phyloP scores from a whole-genome alignment of 2,888 invertebrate genomes.

The Drosophila prostipennis region DNA sequence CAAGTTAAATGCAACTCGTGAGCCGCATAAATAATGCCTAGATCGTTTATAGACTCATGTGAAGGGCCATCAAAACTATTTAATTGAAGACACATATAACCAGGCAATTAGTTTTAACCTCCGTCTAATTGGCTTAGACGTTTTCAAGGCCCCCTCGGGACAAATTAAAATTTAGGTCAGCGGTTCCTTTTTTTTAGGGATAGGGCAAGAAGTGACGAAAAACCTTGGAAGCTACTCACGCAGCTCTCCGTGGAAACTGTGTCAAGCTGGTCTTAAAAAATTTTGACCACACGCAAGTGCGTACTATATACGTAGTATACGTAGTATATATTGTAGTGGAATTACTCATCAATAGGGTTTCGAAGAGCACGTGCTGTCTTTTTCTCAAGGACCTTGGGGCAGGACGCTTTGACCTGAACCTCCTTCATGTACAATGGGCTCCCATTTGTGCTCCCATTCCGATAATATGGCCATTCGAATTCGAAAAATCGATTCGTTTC shows the following conservation, averaged over 20 bases:
- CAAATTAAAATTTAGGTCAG: constrained; percentile 41
- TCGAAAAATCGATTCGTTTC: constrained; percentile 73
- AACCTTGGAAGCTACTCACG: constrained; percentile 28
- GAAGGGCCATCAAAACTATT: constrained; percentile 1
- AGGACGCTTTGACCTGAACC: constrained; percentile 57
- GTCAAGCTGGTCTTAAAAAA: constrained; percentile 57
- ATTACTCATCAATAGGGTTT: constrained; percentile 26
- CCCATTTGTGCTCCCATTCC: constrained; percentile 33
- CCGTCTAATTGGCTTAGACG: constrained; percentile 40
- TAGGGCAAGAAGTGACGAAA: constrained; percentile 10
- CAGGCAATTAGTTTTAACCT: constrained; percentile 5
- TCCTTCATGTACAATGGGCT: not conserved
- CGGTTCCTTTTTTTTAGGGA: not conserved
- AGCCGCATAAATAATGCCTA: constrained; percentile 26
- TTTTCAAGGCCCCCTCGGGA: constrained; percentile 20
- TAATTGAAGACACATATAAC: constrained; percentile 9
- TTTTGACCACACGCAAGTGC: constrained; percentile 55
- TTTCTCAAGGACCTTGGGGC: constrained; percentile 33
- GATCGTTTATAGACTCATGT: not conserved
- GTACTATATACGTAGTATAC: constrained; percentile 1
- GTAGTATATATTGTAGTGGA: not conserved
- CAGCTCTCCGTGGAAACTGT: constrained; percentile 56
- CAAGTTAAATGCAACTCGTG: constrained; percentile 45
- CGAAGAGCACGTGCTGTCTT: constrained; percentile 60
- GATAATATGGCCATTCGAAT: constrained; percentile 43